Conservation (phyloP, 2,888 invertebrate genomes). For the Andrena hattorfiana region DNA sequence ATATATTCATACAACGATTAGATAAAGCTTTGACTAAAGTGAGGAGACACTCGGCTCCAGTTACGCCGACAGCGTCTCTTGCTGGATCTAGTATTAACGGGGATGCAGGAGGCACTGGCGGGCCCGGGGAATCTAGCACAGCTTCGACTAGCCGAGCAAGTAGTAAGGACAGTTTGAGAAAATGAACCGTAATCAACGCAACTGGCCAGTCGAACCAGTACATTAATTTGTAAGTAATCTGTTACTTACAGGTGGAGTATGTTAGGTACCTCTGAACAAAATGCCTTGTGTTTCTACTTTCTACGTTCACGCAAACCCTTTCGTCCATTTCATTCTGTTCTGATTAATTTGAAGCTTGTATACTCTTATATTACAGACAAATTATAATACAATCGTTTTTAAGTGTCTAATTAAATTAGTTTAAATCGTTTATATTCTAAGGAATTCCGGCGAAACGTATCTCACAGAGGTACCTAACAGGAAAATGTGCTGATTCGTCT, state of each 20-base stretch:
- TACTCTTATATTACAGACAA: neutral
- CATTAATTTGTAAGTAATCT: conserved; percentile 79
- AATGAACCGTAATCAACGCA: conserved; percentile 84
- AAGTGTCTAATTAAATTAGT: neutral
- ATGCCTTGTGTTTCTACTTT: conserved; percentile 23
- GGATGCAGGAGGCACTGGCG: conserved; percentile 80
- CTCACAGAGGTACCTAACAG: conserved; percentile 51
- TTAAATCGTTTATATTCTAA: conserved; percentile 6
- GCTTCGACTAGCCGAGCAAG: conserved; percentile 83
- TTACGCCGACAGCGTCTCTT: conserved; percentile 82
- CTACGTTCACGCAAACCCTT: neutral
- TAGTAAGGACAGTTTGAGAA: conserved; percentile 83
- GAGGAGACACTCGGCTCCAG: conserved; percentile 81
- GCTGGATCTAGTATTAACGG: conserved; percentile 83
- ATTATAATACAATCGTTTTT: neutral
- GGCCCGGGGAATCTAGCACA: conserved; percentile 82
- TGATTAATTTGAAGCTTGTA: neutral
- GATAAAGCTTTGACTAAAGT: conserved; percentile 87
- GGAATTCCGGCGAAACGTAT: conserved; percentile 12
- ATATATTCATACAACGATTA: conserved; percentile 89
- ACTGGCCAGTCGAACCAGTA: conserved; percentile 83
- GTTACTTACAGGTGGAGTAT: conserved; percentile 63
- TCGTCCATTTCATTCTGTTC: neutral
- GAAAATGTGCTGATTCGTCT: conserved; percentile 79
- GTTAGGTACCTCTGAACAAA: conserved; percentile 60